Percentiles rank a stretch among this genome's conserved stretches.
Conservation (phyloP, 2,797 vertebrate species). For the Macropus fuliginosus region DNA sequence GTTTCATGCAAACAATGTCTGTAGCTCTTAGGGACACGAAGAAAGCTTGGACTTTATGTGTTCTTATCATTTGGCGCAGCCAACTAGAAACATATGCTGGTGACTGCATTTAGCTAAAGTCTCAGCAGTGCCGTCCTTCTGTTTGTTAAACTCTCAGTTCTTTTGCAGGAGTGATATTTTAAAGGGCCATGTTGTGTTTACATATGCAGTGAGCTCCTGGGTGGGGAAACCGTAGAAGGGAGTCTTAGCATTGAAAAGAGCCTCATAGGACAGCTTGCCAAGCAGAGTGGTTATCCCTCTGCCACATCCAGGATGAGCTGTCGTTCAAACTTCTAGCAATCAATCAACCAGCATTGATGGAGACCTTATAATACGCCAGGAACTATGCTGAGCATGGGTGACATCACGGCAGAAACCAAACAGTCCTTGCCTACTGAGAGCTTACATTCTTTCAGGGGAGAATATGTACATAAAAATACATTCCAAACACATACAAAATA, state of each 20-base stretch:
- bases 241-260: not conserved
- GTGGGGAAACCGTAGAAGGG: not conserved
- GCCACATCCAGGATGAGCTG: not conserved
- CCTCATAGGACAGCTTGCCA: not conserved
- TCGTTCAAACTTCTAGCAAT: not conserved
- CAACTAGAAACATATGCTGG: constrained; percentile 62
- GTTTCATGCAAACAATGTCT: not conserved
- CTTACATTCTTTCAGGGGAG: not conserved
- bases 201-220: constrained; percentile 57
- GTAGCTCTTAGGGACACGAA: not conserved
- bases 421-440: not conserved
- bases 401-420: constrained; percentile 16
- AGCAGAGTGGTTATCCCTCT: not conserved
- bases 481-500: not conserved
- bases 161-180: constrained; percentile 32
- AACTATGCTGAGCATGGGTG: not conserved
- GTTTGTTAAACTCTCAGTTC: constrained; percentile 44
- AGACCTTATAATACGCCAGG: constrained; percentile 3
- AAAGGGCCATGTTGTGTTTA: constrained; percentile 16
- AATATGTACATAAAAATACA: not conserved
- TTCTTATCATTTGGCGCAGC: not conserved
- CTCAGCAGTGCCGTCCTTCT: not conserved
- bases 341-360: not conserved
- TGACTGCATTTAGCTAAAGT: constrained; percentile 25
- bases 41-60: not conserved